Evolutionary conservation across 2,888 invertebrate genomes (phyloP).

Genomic region (Calameuta filiformis): DNA sequence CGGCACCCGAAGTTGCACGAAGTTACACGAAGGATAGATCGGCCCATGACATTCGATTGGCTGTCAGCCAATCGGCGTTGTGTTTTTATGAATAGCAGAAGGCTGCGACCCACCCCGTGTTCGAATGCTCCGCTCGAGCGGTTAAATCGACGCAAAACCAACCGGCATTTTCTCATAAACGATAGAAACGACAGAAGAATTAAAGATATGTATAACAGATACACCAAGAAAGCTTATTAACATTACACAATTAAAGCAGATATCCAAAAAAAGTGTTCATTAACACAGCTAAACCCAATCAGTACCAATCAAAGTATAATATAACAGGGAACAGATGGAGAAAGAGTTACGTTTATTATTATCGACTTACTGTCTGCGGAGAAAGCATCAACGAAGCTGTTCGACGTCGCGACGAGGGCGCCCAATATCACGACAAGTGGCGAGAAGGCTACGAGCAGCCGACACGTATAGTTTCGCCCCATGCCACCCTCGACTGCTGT

Average conservation of each 20-base stretch:
- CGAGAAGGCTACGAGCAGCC: constrained; percentile 44
- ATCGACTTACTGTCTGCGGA: constrained; percentile 44
- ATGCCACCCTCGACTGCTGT: constrained; percentile 47
- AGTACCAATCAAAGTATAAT: background rate
- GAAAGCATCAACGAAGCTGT: constrained; percentile 30
- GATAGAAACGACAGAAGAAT: background rate
- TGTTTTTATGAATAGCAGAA: background rate
- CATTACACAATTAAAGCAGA: background rate
- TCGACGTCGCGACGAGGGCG: constrained; percentile 25
- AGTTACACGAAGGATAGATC: background rate
- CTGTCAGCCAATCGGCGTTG: background rate
- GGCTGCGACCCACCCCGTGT: constrained; percentile 2
- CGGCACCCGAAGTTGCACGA: background rate
- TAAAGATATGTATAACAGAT: background rate
- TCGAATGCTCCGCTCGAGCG: background rate
- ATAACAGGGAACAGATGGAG: background rate
- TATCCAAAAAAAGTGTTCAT: background rate
- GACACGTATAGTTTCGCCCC: constrained; percentile 47
- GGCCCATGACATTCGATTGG: constrained; percentile 3
- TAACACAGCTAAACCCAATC: background rate
- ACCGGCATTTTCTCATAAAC: background rate
- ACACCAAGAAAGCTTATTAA: background rate
- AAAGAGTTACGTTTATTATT: background rate
- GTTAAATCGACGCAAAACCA: background rate
- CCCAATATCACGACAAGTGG: constrained; percentile 39